Evolutionary conservation across 1,140 invertebrate genomes (phyloP).

Genomic region (Cataglyphis hispanica): DNA sequence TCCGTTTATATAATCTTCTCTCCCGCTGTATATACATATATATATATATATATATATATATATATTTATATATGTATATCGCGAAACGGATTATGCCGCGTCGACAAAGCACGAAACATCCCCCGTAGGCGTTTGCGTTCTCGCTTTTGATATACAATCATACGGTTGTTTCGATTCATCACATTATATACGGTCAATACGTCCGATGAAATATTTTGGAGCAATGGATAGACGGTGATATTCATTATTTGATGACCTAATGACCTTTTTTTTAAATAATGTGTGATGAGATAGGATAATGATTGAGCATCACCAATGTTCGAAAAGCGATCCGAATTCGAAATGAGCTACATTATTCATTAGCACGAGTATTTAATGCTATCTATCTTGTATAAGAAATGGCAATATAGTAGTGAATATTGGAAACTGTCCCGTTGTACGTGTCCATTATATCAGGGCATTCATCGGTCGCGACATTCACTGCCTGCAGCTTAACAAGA

Average conservation of each 20-base stretch:
- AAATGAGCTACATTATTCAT: slow-evolving; percentile 10
- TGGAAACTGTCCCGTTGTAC: slow-evolving; percentile 1
- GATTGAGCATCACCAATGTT: not conserved
- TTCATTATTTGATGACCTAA: not conserved
- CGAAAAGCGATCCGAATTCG: not conserved
- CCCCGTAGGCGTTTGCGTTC: not conserved
- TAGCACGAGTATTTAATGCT: not conserved
- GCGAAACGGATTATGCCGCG: slow-evolving; percentile 39
- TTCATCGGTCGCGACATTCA: slow-evolving; percentile 45
- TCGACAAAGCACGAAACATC: slow-evolving; percentile 44
- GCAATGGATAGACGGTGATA: not conserved
- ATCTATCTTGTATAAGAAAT: slow-evolving; percentile 4
- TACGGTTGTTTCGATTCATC: not conserved
- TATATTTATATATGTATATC: not conserved
- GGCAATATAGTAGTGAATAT: not conserved
- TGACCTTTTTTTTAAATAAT: not conserved
- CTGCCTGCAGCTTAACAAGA: slow-evolving; percentile 48
- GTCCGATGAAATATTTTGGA: not conserved
- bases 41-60: too few species aligned
- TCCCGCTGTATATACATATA: not conserved
- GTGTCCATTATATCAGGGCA: slow-evolving; percentile 8
- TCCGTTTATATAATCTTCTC: slow-evolving; percentile 4
- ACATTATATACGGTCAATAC: not conserved
- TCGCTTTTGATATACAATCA: slow-evolving; percentile 27
- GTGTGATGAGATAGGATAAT: not conserved